A percentile compares a stretch with the other conserved stretches of the same genome.
These are phyloP conservation scores for Pediacus dermestoides DNA, from an alignment of 2,888 invertebrate species.

Conservation along the genomic window DNA sequence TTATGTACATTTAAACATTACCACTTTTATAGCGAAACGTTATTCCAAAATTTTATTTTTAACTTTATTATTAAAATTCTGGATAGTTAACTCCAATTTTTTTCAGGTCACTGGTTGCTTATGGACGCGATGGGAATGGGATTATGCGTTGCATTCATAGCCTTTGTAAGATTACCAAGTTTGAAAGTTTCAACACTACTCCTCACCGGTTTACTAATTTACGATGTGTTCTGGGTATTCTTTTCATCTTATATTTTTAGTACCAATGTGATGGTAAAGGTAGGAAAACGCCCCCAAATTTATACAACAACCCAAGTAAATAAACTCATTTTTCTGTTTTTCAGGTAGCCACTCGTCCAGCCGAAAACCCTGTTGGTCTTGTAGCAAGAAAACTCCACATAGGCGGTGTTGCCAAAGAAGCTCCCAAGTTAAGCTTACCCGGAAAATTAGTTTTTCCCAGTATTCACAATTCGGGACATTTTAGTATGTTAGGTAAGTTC, in stretches of 20 bases:
- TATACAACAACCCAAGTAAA: constrained; percentile 2
- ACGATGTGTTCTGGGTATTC: constrained; percentile 99
- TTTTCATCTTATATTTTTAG: constrained; percentile 98
- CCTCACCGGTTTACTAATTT: constrained; percentile 87
- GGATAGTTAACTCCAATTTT: constrained; percentile 12
- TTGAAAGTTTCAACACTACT: constrained; percentile 93
- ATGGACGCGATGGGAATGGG: constrained; percentile 99
- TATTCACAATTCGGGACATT: constrained; percentile 93
- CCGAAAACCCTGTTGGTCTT: constrained; percentile 89
- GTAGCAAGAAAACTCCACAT: constrained; percentile 91
- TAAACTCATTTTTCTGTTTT: constrained; percentile 8
- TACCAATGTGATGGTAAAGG: constrained; percentile 97
- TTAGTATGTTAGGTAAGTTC: constrained; percentile 82
- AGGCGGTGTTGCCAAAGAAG: constrained; percentile 84
- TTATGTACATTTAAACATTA: too few species aligned
- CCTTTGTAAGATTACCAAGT: constrained; percentile 91
- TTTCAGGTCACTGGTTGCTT: constrained; percentile 83
- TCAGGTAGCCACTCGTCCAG: constrained; percentile 72
- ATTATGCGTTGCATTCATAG: constrained; percentile 95
- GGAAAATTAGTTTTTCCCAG: constrained; percentile 97
- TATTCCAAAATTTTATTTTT: too few species aligned
- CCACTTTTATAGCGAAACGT: too few species aligned
- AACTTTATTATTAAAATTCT: too few species aligned
- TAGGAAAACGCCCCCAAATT: constrained; percentile 48
- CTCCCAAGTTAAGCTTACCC: constrained; percentile 92